These are phyloP conservation scores for Oxyteleia sp. DNA, from an alignment of 2,888 invertebrate genomes.

Conservation along the genomic window DNA sequence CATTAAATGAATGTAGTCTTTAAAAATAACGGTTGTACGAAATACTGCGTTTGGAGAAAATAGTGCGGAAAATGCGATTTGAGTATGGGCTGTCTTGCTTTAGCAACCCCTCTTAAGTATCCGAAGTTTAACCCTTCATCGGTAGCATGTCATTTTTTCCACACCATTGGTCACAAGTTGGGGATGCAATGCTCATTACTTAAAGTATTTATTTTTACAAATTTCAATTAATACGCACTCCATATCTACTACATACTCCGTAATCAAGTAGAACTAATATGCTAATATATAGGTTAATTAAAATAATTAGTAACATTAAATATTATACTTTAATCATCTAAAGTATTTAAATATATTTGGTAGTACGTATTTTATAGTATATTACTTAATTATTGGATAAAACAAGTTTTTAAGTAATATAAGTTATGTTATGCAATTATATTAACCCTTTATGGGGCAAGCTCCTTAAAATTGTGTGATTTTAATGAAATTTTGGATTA, in stretches of 20 bases:
- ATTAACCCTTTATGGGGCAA: too few species aligned
- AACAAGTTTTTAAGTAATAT: too few species aligned
- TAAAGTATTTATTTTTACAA: constrained; percentile 68
- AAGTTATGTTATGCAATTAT: too few species aligned
- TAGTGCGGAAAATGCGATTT: constrained; percentile 71
- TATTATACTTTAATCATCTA: too few species aligned
- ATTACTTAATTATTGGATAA: too few species aligned
- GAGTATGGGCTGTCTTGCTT: constrained; percentile 60
- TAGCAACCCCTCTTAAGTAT: constrained; percentile 66
- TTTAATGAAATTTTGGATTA: too few species aligned
- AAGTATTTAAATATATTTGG: too few species aligned
- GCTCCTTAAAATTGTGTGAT: too few species aligned
- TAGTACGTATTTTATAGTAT: too few species aligned
- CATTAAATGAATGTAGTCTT: constrained; percentile 18
- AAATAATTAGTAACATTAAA: too few species aligned
- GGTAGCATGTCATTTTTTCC: constrained; percentile 70
- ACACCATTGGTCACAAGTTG: constrained; percentile 57
- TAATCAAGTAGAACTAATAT: too few species aligned
- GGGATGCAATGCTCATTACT: constrained; percentile 54
- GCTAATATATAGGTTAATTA: too few species aligned
- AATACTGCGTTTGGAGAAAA: constrained; percentile 63
- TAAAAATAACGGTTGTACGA: constrained; percentile 47
- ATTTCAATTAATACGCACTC: constrained; percentile 55
- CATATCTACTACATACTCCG: constrained; percentile 31
- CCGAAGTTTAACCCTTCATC: constrained; percentile 72